Percentiles rank a stretch among this genome's conserved stretches.
Conservation (phyloP, 2,888 invertebrate species). For the Oscheius sp. region DNA sequence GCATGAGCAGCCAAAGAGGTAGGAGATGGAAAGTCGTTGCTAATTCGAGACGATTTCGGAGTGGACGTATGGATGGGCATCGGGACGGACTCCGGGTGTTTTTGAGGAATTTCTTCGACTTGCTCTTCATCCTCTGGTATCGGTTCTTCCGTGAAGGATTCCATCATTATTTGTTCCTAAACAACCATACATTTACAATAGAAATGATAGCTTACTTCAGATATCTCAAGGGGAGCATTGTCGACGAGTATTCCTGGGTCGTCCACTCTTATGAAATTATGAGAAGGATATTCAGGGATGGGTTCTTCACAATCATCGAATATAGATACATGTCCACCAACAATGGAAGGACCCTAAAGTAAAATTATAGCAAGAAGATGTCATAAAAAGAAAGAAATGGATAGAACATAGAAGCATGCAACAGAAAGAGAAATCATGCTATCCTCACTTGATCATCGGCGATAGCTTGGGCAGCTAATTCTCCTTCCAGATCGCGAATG, state of each 20-base stretch:
- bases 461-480: conserved; percentile 18
- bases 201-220: conserved; percentile 10
- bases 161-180: conserved; percentile 20
- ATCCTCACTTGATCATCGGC: conserved; percentile 23
- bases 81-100: too few species aligned
- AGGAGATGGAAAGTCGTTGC: conserved; percentile 5
- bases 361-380: not conserved
- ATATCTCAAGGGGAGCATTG: conserved; percentile 3
- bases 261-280: conserved; percentile 14
- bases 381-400: not conserved
- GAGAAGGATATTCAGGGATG: conserved; percentile 27
- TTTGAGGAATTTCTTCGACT: not conserved
- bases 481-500: conserved; percentile 11
- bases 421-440: conserved; percentile 13
- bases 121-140: conserved; percentile 19
- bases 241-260: not conserved
- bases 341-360: not conserved
- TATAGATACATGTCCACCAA: conserved; percentile 2
- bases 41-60: not conserved
- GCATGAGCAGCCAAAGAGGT: conserved; percentile 4
- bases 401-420: conserved; percentile 27
- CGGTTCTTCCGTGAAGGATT: conserved; percentile 29
- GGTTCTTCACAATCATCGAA: conserved; percentile 28
- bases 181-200: not conserved
- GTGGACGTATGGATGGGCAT: not conserved